Conservation (phyloP, 2,888 invertebrate species). For the Dryobotodes eremita region DNA sequence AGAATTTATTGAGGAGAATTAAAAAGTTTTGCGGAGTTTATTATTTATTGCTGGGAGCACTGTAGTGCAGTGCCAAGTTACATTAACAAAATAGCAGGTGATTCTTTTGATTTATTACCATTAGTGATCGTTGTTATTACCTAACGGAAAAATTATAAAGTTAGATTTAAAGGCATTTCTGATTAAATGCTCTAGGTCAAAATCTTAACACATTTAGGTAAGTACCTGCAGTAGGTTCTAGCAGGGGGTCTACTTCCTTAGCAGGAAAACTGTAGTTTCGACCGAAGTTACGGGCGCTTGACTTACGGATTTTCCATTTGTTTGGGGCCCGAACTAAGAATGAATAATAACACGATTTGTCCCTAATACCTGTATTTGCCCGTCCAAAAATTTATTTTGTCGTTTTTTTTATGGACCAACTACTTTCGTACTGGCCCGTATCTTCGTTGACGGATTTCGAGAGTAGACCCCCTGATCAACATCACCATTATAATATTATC, state of each 20-base stretch:
- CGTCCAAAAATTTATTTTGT: neutral
- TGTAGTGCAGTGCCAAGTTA: slow-evolving; percentile 9
- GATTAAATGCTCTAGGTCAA: neutral
- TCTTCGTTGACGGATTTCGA: neutral
- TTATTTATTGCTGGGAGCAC: slow-evolving; percentile 10
- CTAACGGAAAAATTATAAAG: neutral
- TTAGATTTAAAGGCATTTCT: neutral
- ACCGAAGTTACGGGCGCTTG: too few relatives aligned
- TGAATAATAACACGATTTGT: neutral
- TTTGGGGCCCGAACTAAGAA: neutral
- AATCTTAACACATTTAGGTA: neutral
- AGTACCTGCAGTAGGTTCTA: neutral
- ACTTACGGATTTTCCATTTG: neutral
- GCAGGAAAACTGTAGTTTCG: neutral
- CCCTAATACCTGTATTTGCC: neutral
- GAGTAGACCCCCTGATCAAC: neutral
- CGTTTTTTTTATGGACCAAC: neutral
- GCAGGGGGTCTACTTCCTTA: neutral
- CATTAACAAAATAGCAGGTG: neutral
- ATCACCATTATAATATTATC: neutral
- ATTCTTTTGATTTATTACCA: slow-evolving; percentile 2
- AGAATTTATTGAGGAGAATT: slow-evolving; percentile 11
- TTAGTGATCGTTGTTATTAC: too few relatives aligned
- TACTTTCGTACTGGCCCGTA: neutral
- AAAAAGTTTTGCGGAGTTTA: slow-evolving; percentile 1